Base-by-base conservation (phyloP, 2,888 invertebrate species). In the Diplolepis rosae region DNA sequence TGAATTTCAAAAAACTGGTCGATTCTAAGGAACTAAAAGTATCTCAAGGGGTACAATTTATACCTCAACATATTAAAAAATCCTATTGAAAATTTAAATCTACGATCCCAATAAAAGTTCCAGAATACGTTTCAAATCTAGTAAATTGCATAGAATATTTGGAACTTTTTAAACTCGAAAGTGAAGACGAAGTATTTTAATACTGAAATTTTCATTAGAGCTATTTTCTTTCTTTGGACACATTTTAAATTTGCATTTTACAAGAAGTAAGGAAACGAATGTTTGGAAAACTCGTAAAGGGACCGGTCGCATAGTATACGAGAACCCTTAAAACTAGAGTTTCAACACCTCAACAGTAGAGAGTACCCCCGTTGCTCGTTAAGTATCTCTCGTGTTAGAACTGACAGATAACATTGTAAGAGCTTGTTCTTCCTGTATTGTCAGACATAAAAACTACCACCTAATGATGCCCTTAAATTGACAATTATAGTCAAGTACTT, bases 361-460 rank as follows among this genome's bases (percentile, higher is more conserved):
- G 35, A 13, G 13, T 18, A 22, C 61, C 61, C 24, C 24, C 39
- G 39, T 61, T 61, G 61, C 61, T 61, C 9, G 24, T 61, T 22
- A n/a, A 39, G 61, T 24, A 35, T 39, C 39, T 61, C 61, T 61
- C 24, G 39, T 39, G 61, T 61, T 39, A 61, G 61, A 61, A 61
- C 35, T 39, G 61, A 61, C 61, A 61, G 61, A 61, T 61, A 61
- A 61, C 61, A 61, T 61, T 61, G 61, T 61, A n/a, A 24, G n/a
- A 24, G 24, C n/a, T 24, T 61, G 7, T 35, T 32, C 56, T 61
- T 39, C 39, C 27, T 5, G 39, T 39, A 61, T 61, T 61, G 39
- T 39, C 61, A 35, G 9, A 39, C 5, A 24, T 61, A 61, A 61
- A 35, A 39, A 61, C 61, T 61, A 32, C 32, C 39, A 24, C n/a